Evolutionary conservation across 2,888 invertebrate species (phyloP).

Genomic region (Antheraea yamamai): DNA sequence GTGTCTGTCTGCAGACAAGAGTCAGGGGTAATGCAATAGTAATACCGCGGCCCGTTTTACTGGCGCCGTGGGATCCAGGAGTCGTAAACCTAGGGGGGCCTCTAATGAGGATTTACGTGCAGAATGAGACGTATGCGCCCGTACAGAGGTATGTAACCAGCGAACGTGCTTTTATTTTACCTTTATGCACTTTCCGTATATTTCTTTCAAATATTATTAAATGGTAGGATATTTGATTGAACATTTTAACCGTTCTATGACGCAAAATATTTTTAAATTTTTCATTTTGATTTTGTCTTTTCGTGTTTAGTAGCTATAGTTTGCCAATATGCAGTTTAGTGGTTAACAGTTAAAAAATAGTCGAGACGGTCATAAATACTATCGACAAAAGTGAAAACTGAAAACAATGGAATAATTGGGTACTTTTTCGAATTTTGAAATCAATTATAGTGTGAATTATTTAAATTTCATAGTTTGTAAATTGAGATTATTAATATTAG

Average conservation of each 20-base stretch:
- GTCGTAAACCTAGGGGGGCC: conserved; percentile 65
- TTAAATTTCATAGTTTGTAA: too few species aligned
- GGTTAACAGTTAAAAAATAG: too few species aligned
- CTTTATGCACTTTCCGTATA: background rate
- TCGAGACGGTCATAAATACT: too few species aligned
- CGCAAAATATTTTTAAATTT: background rate
- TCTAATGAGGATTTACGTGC: conserved; percentile 78
- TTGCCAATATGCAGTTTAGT: too few species aligned
- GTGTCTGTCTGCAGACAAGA: conserved; percentile 42
- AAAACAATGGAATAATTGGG: too few species aligned
- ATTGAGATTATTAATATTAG: too few species aligned
- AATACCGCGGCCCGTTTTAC: conserved; percentile 64
- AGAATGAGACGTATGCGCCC: conserved; percentile 19
- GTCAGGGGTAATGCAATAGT: conserved; percentile 73
- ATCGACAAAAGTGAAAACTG: too few species aligned
- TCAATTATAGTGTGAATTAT: too few species aligned
- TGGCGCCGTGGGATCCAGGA: conserved; percentile 66
- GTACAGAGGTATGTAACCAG: conserved; percentile 11
- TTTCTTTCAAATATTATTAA: conserved; percentile 15
- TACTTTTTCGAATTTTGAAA: too few species aligned
- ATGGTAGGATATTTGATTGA: background rate
- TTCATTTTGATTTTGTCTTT: background rate
- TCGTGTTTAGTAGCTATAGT: too few species aligned
- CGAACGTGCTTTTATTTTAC: conserved; percentile 8
- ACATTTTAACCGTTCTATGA: background rate